A percentile compares a stretch with the other conserved stretches of the same genome.
phyloP scores from a whole-genome alignment of 1,140 invertebrate genomes.

The Drosophila saltans region DNA sequence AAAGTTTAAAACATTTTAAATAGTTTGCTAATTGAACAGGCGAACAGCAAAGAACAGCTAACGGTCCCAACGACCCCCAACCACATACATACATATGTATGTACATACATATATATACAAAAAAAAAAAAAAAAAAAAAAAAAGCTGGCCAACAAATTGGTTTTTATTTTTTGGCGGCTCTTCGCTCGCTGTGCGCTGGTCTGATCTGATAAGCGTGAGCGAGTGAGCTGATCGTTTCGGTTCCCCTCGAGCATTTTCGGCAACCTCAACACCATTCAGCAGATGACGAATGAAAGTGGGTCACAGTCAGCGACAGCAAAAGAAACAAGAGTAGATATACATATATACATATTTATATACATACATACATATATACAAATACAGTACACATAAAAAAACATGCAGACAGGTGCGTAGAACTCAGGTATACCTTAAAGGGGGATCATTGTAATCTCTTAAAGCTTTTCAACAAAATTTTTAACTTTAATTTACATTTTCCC shows the following conservation, averaged over 20 bases:
- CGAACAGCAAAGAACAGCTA: slow-evolving; percentile 41
- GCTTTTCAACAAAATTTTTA: too few relatives aligned
- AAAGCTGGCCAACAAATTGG: slow-evolving; percentile 30
- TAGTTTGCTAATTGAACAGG: slow-evolving; percentile 81
- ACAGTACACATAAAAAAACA: background rate
- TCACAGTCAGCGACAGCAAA: slow-evolving; percentile 17
- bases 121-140: slow-evolving; percentile 5
- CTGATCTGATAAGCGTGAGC: slow-evolving; percentile 31
- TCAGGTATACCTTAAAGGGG: background rate
- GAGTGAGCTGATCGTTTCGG: background rate
- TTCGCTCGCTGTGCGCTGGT: background rate
- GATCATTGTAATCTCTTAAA: too few relatives aligned
- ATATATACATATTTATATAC: background rate
- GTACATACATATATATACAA: too few relatives aligned
- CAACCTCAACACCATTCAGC: slow-evolving; percentile 1
- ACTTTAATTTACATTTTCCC: too few relatives aligned
- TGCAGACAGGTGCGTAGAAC: background rate
- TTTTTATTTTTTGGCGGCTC: slow-evolving; percentile 22
- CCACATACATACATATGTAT: background rate
- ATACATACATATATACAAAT: background rate
- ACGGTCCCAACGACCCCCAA: slow-evolving; percentile 1
- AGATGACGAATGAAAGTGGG: slow-evolving; percentile 34
- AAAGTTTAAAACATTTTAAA: slow-evolving; percentile 82
- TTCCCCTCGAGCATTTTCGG: slow-evolving; percentile 12
- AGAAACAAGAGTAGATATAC: slow-evolving; percentile 1